phyloP scores from a whole-genome alignment of 2,113 vertebrate genomes.

The Garra rufa region DNA sequence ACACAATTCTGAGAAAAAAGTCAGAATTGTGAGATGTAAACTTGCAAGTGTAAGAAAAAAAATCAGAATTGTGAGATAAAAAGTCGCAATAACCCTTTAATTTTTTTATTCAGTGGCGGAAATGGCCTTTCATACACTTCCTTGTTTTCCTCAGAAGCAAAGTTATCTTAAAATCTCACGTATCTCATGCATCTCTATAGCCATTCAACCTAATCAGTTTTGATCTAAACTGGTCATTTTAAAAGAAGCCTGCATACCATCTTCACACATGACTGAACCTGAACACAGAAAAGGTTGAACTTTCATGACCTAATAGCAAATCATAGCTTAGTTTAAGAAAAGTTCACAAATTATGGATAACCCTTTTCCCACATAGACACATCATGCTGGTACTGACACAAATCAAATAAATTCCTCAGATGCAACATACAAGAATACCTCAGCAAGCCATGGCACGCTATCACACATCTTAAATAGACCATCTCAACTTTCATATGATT shows the following conservation, averaged over 20 bases:
- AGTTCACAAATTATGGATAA: not conserved
- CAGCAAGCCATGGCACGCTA: not conserved
- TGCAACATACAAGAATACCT: conserved; percentile 10
- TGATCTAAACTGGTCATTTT: not conserved
- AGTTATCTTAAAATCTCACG: not conserved
- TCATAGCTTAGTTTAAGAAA: not conserved
- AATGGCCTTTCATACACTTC: not conserved
- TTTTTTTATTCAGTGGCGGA: too few species aligned
- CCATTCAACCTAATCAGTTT: not conserved
- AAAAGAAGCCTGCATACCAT: not conserved
- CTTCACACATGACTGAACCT: not conserved
- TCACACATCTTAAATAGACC: not conserved
- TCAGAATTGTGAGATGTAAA: too few species aligned
- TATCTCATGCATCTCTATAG: not conserved
- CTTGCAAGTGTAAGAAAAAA: too few species aligned
- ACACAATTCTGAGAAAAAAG: too few species aligned
- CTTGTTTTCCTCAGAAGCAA: not conserved
- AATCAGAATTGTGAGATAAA: too few species aligned
- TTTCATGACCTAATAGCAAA: not conserved
- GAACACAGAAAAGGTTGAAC: not conserved
- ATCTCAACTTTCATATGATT: not conserved
- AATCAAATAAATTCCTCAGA: not conserved
- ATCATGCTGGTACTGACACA: not conserved
- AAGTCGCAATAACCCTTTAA: too few species aligned
- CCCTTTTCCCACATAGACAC: not conserved